Conservation (phyloP, 2,113 vertebrate genomes). For the Calyptomena viridis region DNA sequence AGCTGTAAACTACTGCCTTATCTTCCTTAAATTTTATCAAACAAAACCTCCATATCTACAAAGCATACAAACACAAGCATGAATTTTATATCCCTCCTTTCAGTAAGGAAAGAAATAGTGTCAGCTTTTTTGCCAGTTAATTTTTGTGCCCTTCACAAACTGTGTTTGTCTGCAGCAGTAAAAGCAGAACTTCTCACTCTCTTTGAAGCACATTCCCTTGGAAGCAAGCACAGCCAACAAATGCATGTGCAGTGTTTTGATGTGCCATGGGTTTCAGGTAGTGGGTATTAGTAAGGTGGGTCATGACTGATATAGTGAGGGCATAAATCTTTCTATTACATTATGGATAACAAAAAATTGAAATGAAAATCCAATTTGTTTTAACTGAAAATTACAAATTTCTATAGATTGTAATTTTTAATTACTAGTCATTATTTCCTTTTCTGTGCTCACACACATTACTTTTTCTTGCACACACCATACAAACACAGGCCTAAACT, state of each 20-base stretch:
- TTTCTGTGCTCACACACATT: neutral
- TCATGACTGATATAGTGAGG: neutral
- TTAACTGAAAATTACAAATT: neutral
- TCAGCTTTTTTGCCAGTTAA: neutral
- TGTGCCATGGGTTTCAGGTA: neutral
- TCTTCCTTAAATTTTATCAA: neutral
- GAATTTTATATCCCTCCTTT: neutral
- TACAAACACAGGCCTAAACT: neutral
- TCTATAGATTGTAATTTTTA: neutral
- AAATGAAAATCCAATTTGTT: neutral
- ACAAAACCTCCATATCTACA: neutral
- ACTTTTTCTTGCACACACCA: neutral
- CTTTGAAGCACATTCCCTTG: neutral
- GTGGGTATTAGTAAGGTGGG: neutral
- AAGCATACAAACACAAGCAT: neutral
- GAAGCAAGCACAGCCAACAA: neutral
- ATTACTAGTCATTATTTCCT: neutral
- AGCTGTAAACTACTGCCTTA: neutral
- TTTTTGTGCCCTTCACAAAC: neutral
- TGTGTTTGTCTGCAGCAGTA: neutral
- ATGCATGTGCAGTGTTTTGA: neutral
- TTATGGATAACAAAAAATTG: neutral
- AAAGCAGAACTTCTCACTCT: neutral
- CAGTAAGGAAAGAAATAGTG: neutral
- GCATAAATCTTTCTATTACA: neutral